Evolutionary conservation across 2,888 invertebrate species (phyloP), one percentile per base, ranked within the genome.

Genomic region (Phrixothrix hirtus): DNA sequence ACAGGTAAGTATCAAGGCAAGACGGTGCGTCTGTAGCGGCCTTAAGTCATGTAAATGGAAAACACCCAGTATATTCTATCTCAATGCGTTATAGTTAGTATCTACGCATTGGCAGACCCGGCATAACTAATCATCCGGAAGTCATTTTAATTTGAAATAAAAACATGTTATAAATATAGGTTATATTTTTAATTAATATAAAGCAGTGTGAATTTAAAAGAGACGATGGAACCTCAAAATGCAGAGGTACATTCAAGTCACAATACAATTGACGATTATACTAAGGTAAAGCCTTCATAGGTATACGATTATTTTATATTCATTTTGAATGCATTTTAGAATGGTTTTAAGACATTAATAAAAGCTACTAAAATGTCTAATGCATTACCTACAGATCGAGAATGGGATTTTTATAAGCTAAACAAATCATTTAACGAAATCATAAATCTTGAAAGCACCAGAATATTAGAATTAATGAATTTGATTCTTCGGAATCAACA

Each of bases 371-470:
- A 83, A 70, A 76, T 81, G 10, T 81, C 89, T 0, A 92, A 92
- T 71, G 77, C 78, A 10, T 77, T 93, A 55, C 93, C 94, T 0
- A 75, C 78, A 31, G 88, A 86, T 26, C 76, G 82, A 27, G 84
- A 90, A 32, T 86, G 85, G 70, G 83, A 87, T 63, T 83, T 87
- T 52, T 92, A 89, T 67, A 82, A 83, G 41, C 88, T 89, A n/a
- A 88, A 86, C 71, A 83, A 87, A 2, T 83, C 85, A 11, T 94
- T 92, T 68, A 81, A 84, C 26, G 79, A 81, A 58, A 79, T 86
- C 4, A 80, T 88, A 63, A 81, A 81, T 53, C 72, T 79, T 34
- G 83, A 90, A 70, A 82, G 84, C 2, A 79, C 83, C 57, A 81
- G 83, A 66, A 78, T 92, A 35, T 72, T 88, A 26, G 79, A 78